These are phyloP conservation scores for Apodemus agrarius DNA, from an alignment of 2,797 vertebrate genomes.

Conservation along the genomic window DNA sequence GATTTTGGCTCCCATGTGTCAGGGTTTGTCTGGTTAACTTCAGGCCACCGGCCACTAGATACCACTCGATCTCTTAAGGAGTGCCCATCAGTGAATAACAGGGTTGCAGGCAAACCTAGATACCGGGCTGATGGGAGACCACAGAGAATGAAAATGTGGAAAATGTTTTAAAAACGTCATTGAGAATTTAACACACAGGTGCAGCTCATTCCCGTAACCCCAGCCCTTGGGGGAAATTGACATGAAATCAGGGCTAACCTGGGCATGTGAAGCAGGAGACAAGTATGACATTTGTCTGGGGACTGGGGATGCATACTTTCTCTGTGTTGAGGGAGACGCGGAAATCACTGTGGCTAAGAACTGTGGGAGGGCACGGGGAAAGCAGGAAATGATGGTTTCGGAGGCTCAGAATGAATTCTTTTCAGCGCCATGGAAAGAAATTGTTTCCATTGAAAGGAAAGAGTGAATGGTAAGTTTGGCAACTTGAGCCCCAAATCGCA, in stretches of 20 bases:
- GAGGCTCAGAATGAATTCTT: background rate
- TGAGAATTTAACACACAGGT: background rate
- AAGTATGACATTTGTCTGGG: too few relatives aligned
- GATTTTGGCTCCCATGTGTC: background rate
- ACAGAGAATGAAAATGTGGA: background rate
- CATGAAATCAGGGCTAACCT: background rate
- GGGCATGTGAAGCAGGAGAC: background rate
- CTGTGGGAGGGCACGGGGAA: background rate
- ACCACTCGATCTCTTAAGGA: background rate
- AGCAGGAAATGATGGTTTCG: background rate
- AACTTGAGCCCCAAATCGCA: background rate
- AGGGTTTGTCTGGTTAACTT: background rate
- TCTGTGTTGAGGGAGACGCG: background rate
- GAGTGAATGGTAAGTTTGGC: background rate
- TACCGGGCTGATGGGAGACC: background rate
- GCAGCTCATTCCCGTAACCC: background rate
- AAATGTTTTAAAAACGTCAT: background rate
- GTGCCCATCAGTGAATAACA: background rate
- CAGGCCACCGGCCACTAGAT: background rate
- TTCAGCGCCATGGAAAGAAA: background rate
- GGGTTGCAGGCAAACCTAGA: background rate
- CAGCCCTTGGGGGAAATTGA: background rate
- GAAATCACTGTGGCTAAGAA: background rate
- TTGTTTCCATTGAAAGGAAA: slow-evolving; percentile 27
- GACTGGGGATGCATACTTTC: background rate